Base-by-base conservation (phyloP, 2,888 invertebrate genomes). In the Mesochorus sp. region DNA sequence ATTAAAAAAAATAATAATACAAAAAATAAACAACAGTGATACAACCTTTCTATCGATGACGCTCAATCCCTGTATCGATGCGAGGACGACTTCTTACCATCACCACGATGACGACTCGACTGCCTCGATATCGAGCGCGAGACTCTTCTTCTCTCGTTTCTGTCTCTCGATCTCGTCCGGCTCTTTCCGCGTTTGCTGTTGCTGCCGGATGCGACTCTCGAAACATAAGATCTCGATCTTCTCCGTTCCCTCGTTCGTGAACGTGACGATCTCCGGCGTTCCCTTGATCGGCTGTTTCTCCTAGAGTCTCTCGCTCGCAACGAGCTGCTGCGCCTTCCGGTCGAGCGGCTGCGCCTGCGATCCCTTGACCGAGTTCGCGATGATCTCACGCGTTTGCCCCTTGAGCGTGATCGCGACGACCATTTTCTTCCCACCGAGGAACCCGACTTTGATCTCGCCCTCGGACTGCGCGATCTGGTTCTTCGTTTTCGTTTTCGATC, bases 1-100 rank as follows among this genome's bases (percentile, higher is more conserved):
- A n/a, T n/a, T n/a, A n/a, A n/a, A 3, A 10, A 49, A 2, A 1
- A 17, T 57, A 66, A 71, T 39, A 51, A 14, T 26, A 73, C 47
- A 34, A 64, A 74, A 70, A 64, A 24, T 34, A 39, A 70, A 72
- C 17, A 64, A 24, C 68, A 66, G 31, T 79, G 71, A 83, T 84
- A 84, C 84, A 83, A 84, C 84, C 84, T 84, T 84, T 81, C 47
- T 67, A 31, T 49, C 44, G 68, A 71, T 26, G 76, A 77, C 73
- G 81, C 67, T 90, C 87, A 90, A 85, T 90, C 88, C 87, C 88
- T 88, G 89, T 90, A 90, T 80, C 91, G 90, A 85, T 87, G 90
- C 72, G 89, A 66, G 39, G 53, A 86, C 66, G 82, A 81, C 42
- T 59, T 59, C 39, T 42, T 42, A 89, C 89, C 89, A 82, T 90